Conservation (phyloP, 2,888 invertebrate genomes). For the Epinotia ramella region DNA sequence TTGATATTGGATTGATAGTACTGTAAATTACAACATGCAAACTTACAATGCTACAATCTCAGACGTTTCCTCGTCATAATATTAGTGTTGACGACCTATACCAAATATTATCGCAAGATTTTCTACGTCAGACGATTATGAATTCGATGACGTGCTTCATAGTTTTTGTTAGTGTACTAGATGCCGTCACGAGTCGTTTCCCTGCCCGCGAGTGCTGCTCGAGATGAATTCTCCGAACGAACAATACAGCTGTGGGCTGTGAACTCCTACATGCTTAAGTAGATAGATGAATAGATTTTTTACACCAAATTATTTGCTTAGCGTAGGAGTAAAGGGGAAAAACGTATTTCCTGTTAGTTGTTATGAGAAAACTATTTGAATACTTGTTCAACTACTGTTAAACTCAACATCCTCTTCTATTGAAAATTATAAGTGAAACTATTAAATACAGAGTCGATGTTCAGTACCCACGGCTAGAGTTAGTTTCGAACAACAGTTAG, state of each 20-base stretch:
- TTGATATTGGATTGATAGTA: too few relatives aligned
- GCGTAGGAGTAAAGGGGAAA: slow-evolving; percentile 20
- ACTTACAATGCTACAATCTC: too few relatives aligned
- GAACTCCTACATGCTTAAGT: slow-evolving; percentile 17
- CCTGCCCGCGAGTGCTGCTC: slow-evolving; percentile 8
- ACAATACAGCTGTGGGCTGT: slow-evolving; percentile 35
- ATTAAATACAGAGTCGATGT: background rate
- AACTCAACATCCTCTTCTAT: background rate
- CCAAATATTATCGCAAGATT: background rate
- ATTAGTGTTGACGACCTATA: too few relatives aligned
- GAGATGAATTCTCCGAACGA: slow-evolving; percentile 32
- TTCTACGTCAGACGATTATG: background rate
- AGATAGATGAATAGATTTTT: slow-evolving; percentile 33
- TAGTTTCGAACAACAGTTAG: too few relatives aligned
- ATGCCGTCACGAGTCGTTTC: slow-evolving; percentile 24
- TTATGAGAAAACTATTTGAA: background rate
- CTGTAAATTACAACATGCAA: too few relatives aligned
- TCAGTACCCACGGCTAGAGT: background rate
- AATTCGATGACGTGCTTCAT: background rate
- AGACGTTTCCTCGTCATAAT: too few relatives aligned
- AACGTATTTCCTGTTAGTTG: background rate
- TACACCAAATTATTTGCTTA: slow-evolving; percentile 30
- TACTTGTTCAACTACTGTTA: background rate
- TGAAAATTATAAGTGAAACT: background rate
- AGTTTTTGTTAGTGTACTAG: background rate